Evolutionary conservation across 2,888 invertebrate species (phyloP), one percentile per base, ranked within the genome.

Genomic region (Choristoneura rosaceana): DNA sequence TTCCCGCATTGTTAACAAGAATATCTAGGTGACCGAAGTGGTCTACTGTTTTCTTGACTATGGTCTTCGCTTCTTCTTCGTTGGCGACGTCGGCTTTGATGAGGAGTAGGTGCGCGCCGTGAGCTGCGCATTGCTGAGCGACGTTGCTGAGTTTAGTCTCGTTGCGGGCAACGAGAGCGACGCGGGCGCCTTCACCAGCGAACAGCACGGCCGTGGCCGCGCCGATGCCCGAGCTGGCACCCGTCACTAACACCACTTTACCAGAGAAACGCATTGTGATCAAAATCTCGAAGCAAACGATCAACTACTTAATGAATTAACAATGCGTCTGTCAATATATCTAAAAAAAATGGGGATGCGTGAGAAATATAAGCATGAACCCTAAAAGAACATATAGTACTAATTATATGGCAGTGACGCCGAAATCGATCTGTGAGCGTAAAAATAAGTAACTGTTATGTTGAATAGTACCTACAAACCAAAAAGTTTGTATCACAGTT

Each of bases 141-240:
- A 86, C 81, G 3, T 76, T 76, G 0, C 75, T 64, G 0, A 85
- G 78, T 69, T 85, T 87, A 0, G 52, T 60, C 73, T 80, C 74
- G 61, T 84, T 84, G 62, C 84, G 77, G 14, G 82, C 87, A 4
- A 84, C 81, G 1, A 86, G 77, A 0, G 79, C 83, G 2, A 88
- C 81, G 5, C 78, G 69, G 0, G 87, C 83, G 0, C 80, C 80
- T 77, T 85, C 81, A 71, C 80, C 84, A 10, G 84, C 81, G 52
- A 89, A 87, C 41, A 76, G 64, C 0, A 79, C 74, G 1, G 88
- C 88, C 0, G 83, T 79, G 0, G 81, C 81, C 0, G 87, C 89
- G 3, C 90, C 90, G 14, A 90, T 89, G 12, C 89, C 89, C 0
- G 88, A 84, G 67, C 87, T 87, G 0, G 81, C 82, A 0, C 89